Evolutionary conservation across 37 sponge, comb jelly and placozoan species (phyloP).

Genomic region (Spongia lamella): DNA sequence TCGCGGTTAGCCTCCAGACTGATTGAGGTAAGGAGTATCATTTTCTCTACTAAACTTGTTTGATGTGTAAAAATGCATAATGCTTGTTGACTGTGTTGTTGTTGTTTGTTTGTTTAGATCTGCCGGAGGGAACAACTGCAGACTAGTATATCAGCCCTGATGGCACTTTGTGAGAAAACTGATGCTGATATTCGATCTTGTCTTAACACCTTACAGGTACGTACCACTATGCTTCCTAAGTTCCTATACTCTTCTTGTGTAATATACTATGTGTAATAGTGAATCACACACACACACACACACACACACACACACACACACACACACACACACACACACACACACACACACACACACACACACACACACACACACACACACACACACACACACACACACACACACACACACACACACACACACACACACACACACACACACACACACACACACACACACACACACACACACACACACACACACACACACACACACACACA

Average conservation of each 20-base stretch:
- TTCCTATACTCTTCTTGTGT: not conserved
- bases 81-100: no score
- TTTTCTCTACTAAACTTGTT: no score
- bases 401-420: no score
- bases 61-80: no score
- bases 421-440: no score
- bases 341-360: no score
- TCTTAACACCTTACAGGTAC: constrained; percentile 92
- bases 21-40: constrained; percentile 69
- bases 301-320: not conserved
- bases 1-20: constrained; percentile 81
- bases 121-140: constrained; percentile 66
- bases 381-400: no score
- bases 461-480: no score
- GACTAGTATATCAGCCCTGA: constrained; percentile 78
- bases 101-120: constrained; percentile 39
- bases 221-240: not conserved
- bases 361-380: no score
- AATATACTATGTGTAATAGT: not conserved
- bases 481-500: no score
- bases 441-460: no score
- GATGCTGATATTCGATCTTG: constrained; percentile 94
- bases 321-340: no score
- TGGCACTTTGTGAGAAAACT: constrained; percentile 93
- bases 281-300: not conserved